Percentiles rank a stretch among this genome's conserved stretches.
phyloP scores from a whole-genome alignment of 2,797 vertebrate genomes.

The Potorous gilbertii region DNA sequence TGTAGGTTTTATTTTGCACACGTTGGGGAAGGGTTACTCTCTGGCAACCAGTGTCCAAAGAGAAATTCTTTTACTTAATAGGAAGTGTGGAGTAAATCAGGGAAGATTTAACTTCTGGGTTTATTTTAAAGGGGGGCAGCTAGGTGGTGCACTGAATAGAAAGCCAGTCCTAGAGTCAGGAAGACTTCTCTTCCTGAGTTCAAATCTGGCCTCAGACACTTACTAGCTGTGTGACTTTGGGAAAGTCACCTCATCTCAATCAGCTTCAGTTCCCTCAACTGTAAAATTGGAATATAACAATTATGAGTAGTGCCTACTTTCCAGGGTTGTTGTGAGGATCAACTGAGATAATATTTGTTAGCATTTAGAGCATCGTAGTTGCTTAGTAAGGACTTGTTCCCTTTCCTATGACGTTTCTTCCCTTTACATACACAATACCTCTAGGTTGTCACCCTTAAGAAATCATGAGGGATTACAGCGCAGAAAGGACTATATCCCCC shows the following conservation, averaged over 20 bases:
- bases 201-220: background rate
- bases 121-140: background rate
- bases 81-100: background rate
- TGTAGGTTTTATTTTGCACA: constrained; percentile 24
- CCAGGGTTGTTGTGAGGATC: background rate
- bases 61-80: background rate
- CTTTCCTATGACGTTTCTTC: background rate
- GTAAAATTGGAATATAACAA: rapidly evolving
- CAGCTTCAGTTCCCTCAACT: background rate
- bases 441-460: background rate
- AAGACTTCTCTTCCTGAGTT: background rate
- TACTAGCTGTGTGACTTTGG: background rate
- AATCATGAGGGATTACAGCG: background rate
- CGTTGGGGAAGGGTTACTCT: background rate
- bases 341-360: background rate
- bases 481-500: background rate
- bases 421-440: background rate
- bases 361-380: background rate
- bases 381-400: background rate
- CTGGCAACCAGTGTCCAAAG: background rate
- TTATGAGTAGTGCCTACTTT: background rate
- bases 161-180: background rate
- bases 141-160: background rate
- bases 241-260: constrained; percentile 10
- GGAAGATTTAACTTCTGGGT: background rate